Conservation (phyloP, 2,113 vertebrate genomes). For the Sorex araneus region DNA sequence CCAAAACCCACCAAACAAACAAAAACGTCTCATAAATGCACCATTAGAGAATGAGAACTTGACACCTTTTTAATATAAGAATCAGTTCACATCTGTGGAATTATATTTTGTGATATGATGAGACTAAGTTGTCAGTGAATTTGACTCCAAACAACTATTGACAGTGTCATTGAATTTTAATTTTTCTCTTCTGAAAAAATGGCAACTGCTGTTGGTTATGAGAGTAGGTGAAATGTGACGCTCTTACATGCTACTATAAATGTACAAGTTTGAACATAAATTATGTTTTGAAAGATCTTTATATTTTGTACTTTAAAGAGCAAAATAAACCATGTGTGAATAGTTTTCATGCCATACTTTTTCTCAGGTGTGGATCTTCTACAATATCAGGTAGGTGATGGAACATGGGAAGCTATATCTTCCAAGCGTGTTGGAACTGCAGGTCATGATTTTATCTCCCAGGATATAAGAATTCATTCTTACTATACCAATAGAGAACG, state of each 20-base stretch:
- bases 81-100: constrained; percentile 60
- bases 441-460: neutral
- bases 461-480: neutral
- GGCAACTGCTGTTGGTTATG: constrained; percentile 72
- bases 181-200: constrained; percentile 82
- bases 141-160: constrained; percentile 76
- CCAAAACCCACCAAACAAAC: too few relatives aligned
- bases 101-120: constrained; percentile 70
- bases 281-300: constrained; percentile 24
- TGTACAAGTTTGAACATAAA: constrained; percentile 60
- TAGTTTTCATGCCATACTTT: constrained; percentile 42
- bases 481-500: constrained; percentile 18
- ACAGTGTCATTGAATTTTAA: constrained; percentile 55
- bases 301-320: constrained; percentile 2
- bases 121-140: constrained; percentile 65
- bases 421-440: neutral
- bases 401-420: neutral
- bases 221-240: constrained; percentile 74
- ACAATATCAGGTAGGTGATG: constrained; percentile 7
- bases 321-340: neutral
- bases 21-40: too few relatives aligned
- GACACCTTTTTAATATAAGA: constrained; percentile 65
- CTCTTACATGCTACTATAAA: constrained; percentile 24
- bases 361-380: constrained; percentile 7
- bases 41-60: neutral